Evolutionary conservation across 2,888 invertebrate genomes (phyloP), one percentile per base, ranked within the genome.

Genomic region (Coelinius sp.): DNA sequence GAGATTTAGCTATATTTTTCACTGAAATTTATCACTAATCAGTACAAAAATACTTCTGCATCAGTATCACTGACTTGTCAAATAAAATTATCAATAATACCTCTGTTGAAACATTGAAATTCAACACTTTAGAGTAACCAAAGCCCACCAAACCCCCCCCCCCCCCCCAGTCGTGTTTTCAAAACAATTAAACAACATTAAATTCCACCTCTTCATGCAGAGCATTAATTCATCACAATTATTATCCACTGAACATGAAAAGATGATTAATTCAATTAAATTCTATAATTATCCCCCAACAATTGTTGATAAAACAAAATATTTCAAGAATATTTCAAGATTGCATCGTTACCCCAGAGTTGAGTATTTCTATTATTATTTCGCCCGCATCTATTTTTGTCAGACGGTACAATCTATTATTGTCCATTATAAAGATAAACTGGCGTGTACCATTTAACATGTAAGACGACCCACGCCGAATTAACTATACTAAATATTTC

Each of bases 301-400:
- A 68, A 44, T 56, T 14, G 59, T n/a, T 46, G 59, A 68, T 68
- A 56, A 59, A 52, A 63, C 59, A 8, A 56, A n/a, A n/a, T n/a
- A 53, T 25, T 63, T 66, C 41, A 31, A 69, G 66, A 73, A 72
- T 73, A 73, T 73, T 75, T 73, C 70, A 70, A 65, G 73, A 70
- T 68, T 73, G 67, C 73, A 70, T 71, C 67, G 68, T 62, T 69
- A 59, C 59, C 71, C 70, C 25, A 64, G 70, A 73, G 59, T 59
- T 59, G 31, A 59, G 56, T 56, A 69, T 59, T 71, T 73, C 76
- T 76, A 77, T 77, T 76, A 76, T 76, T 77, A 75, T 71, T 75
- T 66, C 71, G 74, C 70, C 74, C 73, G 68, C 73, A 70, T 70
- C 76, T 77, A 77, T 77, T 77, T 76, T 75, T 52, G 77, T 59